These are phyloP conservation scores for Lasioglossum marginatum DNA, from an alignment of 2,888 invertebrate genomes.

Conservation along the genomic window DNA sequence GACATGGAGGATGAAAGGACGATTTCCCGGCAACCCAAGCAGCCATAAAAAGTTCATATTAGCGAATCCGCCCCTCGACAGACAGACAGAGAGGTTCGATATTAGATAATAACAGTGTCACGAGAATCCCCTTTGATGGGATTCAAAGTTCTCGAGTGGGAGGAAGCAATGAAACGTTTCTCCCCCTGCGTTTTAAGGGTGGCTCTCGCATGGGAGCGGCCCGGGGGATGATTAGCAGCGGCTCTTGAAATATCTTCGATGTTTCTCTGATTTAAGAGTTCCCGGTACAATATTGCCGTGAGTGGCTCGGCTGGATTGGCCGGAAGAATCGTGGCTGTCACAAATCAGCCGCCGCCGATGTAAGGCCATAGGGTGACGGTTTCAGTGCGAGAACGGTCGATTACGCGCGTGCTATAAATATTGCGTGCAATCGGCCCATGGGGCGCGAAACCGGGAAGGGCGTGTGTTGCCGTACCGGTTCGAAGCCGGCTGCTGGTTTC, in stretches of 20 bases:
- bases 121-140: background rate
- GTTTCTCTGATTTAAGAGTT: conserved; percentile 71
- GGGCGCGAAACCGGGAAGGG: conserved; percentile 68
- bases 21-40: background rate
- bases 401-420: conserved; percentile 74
- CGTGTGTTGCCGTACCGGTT: conserved; percentile 47
- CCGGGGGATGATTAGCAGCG: conserved; percentile 63
- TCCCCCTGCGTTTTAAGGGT: conserved; percentile 14
- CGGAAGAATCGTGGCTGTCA: conserved; percentile 67
- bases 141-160: conserved; percentile 4
- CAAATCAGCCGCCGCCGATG: conserved; percentile 71
- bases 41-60: conserved; percentile 10
- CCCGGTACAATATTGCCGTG: conserved; percentile 55
- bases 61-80: background rate
- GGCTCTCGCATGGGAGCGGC: conserved; percentile 16
- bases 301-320: conserved; percentile 49
- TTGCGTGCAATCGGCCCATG: conserved; percentile 71
- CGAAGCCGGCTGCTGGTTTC: conserved; percentile 13
- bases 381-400: conserved; percentile 68
- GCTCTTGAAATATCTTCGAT: conserved; percentile 64
- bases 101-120: conserved; percentile 4
- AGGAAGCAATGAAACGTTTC: conserved; percentile 27
- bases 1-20: background rate
- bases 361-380: conserved; percentile 59
- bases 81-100: background rate